Base-by-base conservation (phyloP, 1,140 invertebrate genomes). In the Cataglyphis hispanica region DNA sequence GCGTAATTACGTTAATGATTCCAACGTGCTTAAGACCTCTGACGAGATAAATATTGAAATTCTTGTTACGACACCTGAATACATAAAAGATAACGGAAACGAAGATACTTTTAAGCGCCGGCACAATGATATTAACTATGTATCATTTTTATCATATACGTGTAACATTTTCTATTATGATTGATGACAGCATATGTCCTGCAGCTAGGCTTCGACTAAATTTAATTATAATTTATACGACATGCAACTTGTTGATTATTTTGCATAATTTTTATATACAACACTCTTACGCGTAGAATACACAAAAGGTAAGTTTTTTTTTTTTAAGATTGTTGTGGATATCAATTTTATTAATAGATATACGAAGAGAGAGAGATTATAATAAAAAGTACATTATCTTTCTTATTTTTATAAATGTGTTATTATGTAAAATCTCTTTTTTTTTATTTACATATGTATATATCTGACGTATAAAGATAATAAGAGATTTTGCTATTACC, bases 1-100 rank as follows among this genome's bases (percentile, higher is more conserved):
- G 78, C 50, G 13, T 83, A 83, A 83, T 83, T 83, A 83, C 78
- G 27, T 83, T 83, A 83, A 83, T 60, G 67, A 83, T 72, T 22
- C 70, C 67, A 27, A 34, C 53, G 19, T 53, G 76, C 67, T 25
- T 16, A 10, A 53, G 31, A 34, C 11, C 40, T 22, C 31, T 13
- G 34, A 8, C 31, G 31, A 53, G 63, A 69, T 67, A 80, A 80
- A 69, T 69, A 80, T 80, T 80, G 63, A 69, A 53, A 37, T 67
- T 53, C 43, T 3, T 25, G 8, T 67, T 67, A 67, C 31, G 37
- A 77, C 60, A 80, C 25, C n/a, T 69, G 8, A 16, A 27, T 53
- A 25, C 22, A 25, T 13, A 25, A 53, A 69, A 80, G 25, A 53
- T 69, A 80, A 80, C 76, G 61, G 61, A 78, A 67, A 64, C 63